These are phyloP conservation scores for Cryptotermes secundus DNA, from an alignment of 1,140 invertebrate species.

Conservation along the genomic window DNA sequence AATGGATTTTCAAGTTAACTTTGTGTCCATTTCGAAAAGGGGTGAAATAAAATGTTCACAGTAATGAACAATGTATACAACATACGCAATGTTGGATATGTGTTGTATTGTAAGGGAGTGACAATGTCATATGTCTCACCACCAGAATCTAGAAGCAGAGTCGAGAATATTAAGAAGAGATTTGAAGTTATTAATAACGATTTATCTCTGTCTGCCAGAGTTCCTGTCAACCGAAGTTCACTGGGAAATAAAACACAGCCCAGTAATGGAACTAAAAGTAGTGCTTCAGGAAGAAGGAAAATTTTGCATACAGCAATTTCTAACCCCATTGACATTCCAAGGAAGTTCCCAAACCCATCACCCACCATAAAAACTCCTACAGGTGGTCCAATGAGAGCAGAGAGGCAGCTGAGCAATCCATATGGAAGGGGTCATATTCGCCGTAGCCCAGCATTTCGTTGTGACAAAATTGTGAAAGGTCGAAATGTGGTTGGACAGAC, in stretches of 20 bases:
- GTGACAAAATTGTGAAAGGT: conserved; percentile 27
- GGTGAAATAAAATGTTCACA: neutral
- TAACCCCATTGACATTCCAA: neutral
- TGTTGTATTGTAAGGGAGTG: neutral
- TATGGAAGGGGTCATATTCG: conserved; percentile 21
- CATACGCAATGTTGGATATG: neutral
- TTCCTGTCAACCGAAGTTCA: neutral
- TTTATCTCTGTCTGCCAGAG: neutral
- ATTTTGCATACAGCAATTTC: no score
- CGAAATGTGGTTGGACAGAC: conserved; percentile 11
- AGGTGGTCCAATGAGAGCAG: neutral
- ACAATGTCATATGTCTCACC: conserved; percentile 20
- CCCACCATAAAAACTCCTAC: neutral
- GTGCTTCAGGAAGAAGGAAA: neutral
- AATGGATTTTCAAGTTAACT: neutral
- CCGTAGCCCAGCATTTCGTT: conserved; percentile 32
- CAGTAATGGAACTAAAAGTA: neutral
- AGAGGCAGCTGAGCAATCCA: conserved; percentile 15
- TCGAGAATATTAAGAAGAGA: conserved; percentile 32
- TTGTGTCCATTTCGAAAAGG: neutral
- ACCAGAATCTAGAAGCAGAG: conserved; percentile 18
- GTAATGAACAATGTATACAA: neutral
- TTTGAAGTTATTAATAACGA: conserved; percentile 30
- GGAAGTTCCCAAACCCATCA: neutral
- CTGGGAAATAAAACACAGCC: neutral